Conservation (phyloP, 2,113 vertebrate genomes). For the Crotophaga sulcirostris region DNA sequence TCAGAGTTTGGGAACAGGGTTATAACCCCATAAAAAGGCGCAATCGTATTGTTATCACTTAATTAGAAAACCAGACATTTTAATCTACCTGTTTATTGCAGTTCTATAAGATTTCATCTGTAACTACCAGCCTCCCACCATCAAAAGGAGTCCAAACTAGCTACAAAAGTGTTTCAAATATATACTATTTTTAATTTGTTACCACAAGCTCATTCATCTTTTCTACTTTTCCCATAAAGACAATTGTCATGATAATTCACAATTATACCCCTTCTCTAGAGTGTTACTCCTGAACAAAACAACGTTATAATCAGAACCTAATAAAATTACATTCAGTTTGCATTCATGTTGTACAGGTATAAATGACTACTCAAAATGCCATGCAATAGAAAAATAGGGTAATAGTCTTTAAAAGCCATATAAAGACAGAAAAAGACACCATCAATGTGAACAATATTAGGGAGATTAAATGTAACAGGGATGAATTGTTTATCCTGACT, state of each 20-base stretch:
- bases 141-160: neutral
- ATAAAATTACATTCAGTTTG: neutral
- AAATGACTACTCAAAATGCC: neutral
- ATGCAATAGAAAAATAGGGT: neutral
- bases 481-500: neutral
- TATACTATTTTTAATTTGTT: neutral
- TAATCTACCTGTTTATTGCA: neutral
- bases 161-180: neutral
- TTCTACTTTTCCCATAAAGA: neutral
- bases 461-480: neutral
- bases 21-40: conserved; percentile 19
- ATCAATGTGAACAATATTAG: neutral
- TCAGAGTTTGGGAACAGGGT: neutral
- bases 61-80: conserved; percentile 27
- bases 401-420: neutral
- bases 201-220: neutral
- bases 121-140: neutral
- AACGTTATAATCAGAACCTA: neutral
- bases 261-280: neutral
- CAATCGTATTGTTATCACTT: neutral
- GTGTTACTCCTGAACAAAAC: neutral
- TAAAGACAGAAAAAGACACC: neutral
- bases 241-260: neutral
- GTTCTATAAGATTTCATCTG: neutral
- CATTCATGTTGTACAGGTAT: neutral